A percentile compares a stretch with the other conserved stretches of the same genome.
Conservation (phyloP, 2,888 invertebrate genomes). For the Sinhomidia bicolor region DNA sequence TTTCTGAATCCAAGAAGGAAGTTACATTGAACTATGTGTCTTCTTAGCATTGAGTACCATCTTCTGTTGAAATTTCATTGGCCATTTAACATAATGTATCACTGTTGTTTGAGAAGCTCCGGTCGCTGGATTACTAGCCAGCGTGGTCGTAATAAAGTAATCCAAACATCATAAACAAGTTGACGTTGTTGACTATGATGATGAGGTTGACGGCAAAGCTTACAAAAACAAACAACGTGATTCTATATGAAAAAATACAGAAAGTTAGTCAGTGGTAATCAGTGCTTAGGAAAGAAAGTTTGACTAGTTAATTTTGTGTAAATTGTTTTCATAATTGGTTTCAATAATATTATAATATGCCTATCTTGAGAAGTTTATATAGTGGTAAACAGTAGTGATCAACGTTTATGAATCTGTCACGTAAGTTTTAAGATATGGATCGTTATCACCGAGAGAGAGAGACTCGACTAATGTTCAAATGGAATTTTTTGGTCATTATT, state of each 20-base stretch:
- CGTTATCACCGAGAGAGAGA: slow-evolving; percentile 22
- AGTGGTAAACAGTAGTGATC: not conserved
- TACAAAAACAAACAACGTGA: not conserved
- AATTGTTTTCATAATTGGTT: slow-evolving; percentile 28
- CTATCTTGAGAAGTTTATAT: not conserved
- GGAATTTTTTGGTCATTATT: slow-evolving; percentile 68
- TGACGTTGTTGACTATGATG: too few relatives aligned
- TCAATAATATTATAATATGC: not conserved
- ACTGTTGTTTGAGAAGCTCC: too few relatives aligned
- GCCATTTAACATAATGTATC: too few relatives aligned
- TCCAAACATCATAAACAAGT: not conserved
- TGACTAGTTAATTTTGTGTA: not conserved
- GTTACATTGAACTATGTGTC: not conserved
- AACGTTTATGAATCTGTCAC: slow-evolving; percentile 36
- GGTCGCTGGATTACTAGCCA: not conserved
- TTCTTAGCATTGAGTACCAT: not conserved
- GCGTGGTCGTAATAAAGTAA: not conserved
- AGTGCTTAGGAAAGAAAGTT: not conserved
- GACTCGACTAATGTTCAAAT: slow-evolving; percentile 56
- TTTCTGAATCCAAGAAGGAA: not conserved
- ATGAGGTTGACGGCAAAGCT: too few relatives aligned
- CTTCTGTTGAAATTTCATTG: too few relatives aligned
- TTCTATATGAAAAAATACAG: not conserved
- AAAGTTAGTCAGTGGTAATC: not conserved
- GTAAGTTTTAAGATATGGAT: slow-evolving; percentile 15